Percentiles rank a stretch among this genome's conserved stretches.
Evolutionary conservation across 2,888 invertebrate genomes (phyloP).

Genomic region (Bugulina stolonifera): DNA sequence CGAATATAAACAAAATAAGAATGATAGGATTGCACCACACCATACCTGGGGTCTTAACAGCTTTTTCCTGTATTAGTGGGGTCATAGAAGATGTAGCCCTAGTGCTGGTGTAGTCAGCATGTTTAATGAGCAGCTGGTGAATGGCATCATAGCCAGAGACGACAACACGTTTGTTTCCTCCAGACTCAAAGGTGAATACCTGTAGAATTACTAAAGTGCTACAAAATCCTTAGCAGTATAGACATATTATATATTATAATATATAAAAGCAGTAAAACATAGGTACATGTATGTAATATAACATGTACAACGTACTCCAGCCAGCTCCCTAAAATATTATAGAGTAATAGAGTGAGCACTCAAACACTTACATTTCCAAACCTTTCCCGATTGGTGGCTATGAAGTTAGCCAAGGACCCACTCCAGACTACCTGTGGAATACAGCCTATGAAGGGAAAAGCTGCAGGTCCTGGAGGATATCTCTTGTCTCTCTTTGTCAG

Average conservation of each 20-base stretch:
- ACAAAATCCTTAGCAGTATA: not conserved
- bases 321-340: too few relatives aligned
- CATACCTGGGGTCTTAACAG: not conserved
- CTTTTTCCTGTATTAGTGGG: not conserved
- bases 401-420: not conserved
- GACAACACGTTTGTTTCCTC: conserved; percentile 12
- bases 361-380: not conserved
- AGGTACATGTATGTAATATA: too few relatives aligned
- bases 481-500: not conserved
- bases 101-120: conserved; percentile 8
- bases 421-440: not conserved
- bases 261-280: too few relatives aligned
- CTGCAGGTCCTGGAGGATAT: conserved; percentile 10
- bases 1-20: too few relatives aligned
- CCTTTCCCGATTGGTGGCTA: not conserved
- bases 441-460: not conserved
- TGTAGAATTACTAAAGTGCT: not conserved
- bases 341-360: too few relatives aligned
- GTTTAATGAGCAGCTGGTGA: not conserved
- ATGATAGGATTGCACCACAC: not conserved
- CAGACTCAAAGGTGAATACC: not conserved
- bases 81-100: not conserved
- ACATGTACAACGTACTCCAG: too few relatives aligned
- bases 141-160: conserved; percentile 8
- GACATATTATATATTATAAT: not conserved